Base-by-base conservation (phyloP, 2,888 invertebrate genomes). In the Hyles lineata region DNA sequence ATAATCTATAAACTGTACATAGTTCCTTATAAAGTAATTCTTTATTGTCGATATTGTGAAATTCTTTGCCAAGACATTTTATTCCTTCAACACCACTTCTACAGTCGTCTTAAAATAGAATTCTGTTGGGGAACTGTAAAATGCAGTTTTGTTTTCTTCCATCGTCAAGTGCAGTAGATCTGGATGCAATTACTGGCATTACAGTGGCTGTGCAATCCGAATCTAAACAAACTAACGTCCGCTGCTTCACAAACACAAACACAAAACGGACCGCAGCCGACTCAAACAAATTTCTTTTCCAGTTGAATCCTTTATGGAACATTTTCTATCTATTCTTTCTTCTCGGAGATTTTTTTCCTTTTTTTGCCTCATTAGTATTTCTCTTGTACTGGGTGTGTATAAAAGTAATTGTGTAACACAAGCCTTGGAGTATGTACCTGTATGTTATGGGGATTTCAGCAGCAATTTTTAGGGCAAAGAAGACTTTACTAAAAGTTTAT, bases 161-260 rank as follows among this genome's bases (percentile, higher is more conserved):
- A 60, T 60, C 60, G 25, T 60, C 60, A 25, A 60, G 15, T 60
- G 23, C 17, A n/a, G 55, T 60, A 25, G 60, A 60, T 23, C 60
- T 25, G 25, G 23, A 9, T 60, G 25, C 60, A 60, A 60, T 60
- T 25, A 60, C 60, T 23, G 25, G 15, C 60, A 60, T 25, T 60
- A 60, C 6, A 25, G 55, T 55, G 7, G n/a, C 55, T 55, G n/a
- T 60, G 60, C 60, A 60, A 25, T 55, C 23, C 60, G 25, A 60
- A 25, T 60, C 60, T 60, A 60, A 60, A 60, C 60, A 60, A 60
- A 60, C 23, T 60, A 6, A 25, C 60, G 23, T 17, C 60, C 25
- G 25, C 17, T 21, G 43, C 55, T 55, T 55, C 55, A 55, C 60
- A 15, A 60, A 60, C 60, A 60, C 55, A 60, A 17, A 60, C 23